Evolutionary conservation across 2,888 invertebrate species (phyloP), one percentile per base, ranked within the genome.

Genomic region (Syrista parreyssii): DNA sequence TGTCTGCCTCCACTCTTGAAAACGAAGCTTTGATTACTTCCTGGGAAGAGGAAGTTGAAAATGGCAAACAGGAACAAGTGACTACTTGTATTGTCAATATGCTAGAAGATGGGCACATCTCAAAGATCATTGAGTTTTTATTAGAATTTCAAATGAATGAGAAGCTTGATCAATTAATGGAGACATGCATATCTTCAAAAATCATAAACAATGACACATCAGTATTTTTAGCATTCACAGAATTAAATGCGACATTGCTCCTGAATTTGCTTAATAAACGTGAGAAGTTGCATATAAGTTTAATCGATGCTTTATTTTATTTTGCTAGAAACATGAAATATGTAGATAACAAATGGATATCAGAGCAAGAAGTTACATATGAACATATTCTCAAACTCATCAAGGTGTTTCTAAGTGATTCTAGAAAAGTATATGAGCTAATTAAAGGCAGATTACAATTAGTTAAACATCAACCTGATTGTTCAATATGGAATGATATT

Each of bases 321-420:
- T 88, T 92, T 78, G 92, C 92, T 33, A 89, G 92, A 68, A 92
- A 90, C 86, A 92, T 93, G 92, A 87, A 84, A 77, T 85, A 84
- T 75, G 82, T 88, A 34, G 84, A 88, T n/a, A 79, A 81, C 33
- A 82, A 83, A 23, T 93, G 93, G 93, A 82, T 86, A 15, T 86
- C 87, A 71, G 86, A 92, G 82, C 81, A 90, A 76, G 92, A 93
- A 81, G 89, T 95, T 36, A 91, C 92, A 79, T 93, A 93, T 86
- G 89, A 91, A 0, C 92, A 94, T 85, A 88, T 95, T 77, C 86
- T 92, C 3, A 84, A 85, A 55, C 85, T 93, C 68, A 89, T 94
- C 0, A 90, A 90, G 83, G 91, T 84, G 79, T 89, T 95, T 36
- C 91, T 92, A 80, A 85, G 87, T 75, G 92, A 89, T 82, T 90